phyloP scores from a whole-genome alignment of 2,113 vertebrate genomes.

The Sceloporus tristichus region DNA sequence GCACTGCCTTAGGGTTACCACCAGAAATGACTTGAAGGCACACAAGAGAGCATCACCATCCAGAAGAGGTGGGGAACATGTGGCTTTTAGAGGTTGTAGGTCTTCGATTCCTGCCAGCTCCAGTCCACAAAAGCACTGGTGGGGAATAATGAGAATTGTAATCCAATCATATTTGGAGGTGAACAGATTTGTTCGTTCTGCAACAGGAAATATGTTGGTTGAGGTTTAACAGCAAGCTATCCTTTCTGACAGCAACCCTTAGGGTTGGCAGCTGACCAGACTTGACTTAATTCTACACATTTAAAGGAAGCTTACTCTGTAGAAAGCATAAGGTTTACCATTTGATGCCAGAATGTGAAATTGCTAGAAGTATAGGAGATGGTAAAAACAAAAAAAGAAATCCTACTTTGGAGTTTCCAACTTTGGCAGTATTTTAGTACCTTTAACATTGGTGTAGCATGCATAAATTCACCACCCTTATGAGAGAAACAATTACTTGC shows the following conservation, averaged over 20 bases:
- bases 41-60: too few relatives aligned
- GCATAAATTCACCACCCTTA: not conserved
- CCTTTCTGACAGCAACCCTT: not conserved
- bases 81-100: too few relatives aligned
- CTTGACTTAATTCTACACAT: not conserved
- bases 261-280: not conserved
- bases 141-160: too few relatives aligned
- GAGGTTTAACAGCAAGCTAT: not conserved
- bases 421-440: not conserved
- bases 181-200: too few relatives aligned
- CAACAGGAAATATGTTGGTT: not conserved
- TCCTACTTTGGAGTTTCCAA: not conserved
- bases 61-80: too few relatives aligned
- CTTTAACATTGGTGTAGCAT: not conserved
- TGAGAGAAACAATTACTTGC: slow-evolving; percentile 2
- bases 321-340: not conserved
- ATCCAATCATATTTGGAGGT: too few relatives aligned
- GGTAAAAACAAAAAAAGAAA: too few relatives aligned
- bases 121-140: too few relatives aligned
- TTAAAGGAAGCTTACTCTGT: not conserved
- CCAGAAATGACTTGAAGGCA: too few relatives aligned
- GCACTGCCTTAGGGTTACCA: too few relatives aligned
- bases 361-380: not conserved
- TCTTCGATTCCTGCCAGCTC: too few relatives aligned
- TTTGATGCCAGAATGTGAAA: not conserved